phyloP scores from a whole-genome alignment of 2,888 invertebrate species.

The Perithous albicinctus region DNA sequence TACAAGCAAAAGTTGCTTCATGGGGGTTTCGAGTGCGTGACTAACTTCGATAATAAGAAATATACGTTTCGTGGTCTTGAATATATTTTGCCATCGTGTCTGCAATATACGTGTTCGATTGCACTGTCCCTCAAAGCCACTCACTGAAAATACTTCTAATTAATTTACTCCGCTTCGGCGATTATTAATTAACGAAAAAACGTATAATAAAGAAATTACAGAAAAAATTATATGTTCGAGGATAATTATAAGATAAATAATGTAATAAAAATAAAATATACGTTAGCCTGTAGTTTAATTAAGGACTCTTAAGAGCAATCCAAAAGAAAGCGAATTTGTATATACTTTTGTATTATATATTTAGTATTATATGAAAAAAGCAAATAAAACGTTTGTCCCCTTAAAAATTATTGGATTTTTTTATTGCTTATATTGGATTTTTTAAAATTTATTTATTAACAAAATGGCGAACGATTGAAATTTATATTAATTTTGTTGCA shows the following conservation, averaged over 20 bases:
- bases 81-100: no score
- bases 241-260: no score
- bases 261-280: no score
- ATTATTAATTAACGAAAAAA: neutral
- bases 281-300: no score
- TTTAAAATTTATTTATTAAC: no score
- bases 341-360: constrained; percentile 24
- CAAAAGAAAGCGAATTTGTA: constrained; percentile 15
- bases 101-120: neutral
- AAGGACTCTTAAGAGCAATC: neutral
- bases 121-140: neutral
- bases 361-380: neutral
- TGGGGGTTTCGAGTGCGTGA: constrained; percentile 25
- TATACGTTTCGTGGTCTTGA: neutral
- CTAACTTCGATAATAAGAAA: constrained; percentile 19
- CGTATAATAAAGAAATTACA: neutral
- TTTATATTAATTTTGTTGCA: no score
- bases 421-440: neutral
- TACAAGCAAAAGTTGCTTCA: neutral
- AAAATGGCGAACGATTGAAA: no score
- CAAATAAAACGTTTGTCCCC: constrained; percentile 6
- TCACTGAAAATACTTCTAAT: neutral
- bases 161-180: neutral
- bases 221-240: neutral
- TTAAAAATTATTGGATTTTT: neutral